Evolutionary conservation across 2,888 invertebrate species (phyloP), one percentile per base, ranked within the genome.

Genomic region (Drosophila mercatorum): DNA sequence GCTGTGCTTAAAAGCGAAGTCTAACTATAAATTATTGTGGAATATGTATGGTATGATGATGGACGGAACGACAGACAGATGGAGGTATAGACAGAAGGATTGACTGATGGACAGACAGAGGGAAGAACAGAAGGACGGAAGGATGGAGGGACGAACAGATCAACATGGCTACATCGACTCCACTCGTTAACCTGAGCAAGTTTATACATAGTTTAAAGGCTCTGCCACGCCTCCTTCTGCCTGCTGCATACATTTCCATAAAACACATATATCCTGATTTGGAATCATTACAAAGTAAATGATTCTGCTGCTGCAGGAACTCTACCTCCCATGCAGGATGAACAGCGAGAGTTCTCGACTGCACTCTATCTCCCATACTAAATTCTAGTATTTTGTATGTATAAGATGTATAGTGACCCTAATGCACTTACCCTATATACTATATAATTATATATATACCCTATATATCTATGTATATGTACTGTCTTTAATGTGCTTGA

Each of bases 401-500:
- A 51, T 28, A 28, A 11, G 17, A 17, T 17, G 17, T 11, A 47
- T 49, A 31, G 5, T 10, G n/a, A 0, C 49, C n/a, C 49, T 17
- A 51, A 51, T 51, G 49, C 49, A 47, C 38, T 28, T 28, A 6
- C 51, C 12, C 40, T 43, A 17, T 43, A 41, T 58, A 17, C 17
- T 17, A 40, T 58, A 40, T 17, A 8, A 22, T 22, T 22, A 22
- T 22, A 1, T 58, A 31, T 58, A 40, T 17, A 8, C 47, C 3
- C 26, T 36, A 41, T 60, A 36, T 28, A 55, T 22, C 5, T 49
- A 31, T 22, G 3, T 64, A 14, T 14, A 14, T 11, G 12, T 43
- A 22, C 14, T 63, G 11, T 1, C n/a, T 38, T 65, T 78, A 64
- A 72, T 79, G 65, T 66, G 71, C 52, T 58, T 68, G 78, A 61